Base-by-base conservation (phyloP, 2,888 invertebrate genomes). In the Cheilosia vernalis region DNA sequence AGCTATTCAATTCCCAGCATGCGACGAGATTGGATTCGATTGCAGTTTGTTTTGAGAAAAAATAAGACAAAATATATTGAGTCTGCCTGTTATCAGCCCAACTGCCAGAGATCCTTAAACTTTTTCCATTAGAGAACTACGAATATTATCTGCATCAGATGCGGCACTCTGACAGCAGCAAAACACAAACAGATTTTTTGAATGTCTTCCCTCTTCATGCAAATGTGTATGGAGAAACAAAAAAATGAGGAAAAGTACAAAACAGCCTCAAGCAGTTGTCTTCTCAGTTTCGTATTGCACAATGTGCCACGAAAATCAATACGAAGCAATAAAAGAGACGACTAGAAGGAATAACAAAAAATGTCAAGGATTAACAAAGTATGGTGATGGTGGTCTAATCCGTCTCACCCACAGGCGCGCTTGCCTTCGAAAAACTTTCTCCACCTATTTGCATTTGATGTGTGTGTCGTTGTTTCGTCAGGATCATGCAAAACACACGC, bases 111-210 rank as follows among this genome's bases (percentile, higher is more conserved):
- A 80, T 76, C 64, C 78, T 51, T 64, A 84, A 84, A 84, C 55
- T 85, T 80, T 85, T 85, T 70, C 80, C 85, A 80, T 85, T 80
- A 76, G 70, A 70, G 55, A 55, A 84, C 80, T 72, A 24, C 24
- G 24, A 24, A 24, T 24, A 72, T 72, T 80, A 72, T 80, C 79
- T 58, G 69, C 74, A 79, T 79, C 79, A 64, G 83, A 78, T 83
- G 63, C 56, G 72, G 77, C 44, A 55, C 56, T 69, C 30, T 51
- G 40, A 33, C 42, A 53, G 33, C 73, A 83, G 55, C 69, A 64
- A 73, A 67, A 63, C 37, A 15, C 13, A 60, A 84, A 73, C 78
- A 63, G 67, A 74, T 79, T 69, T 61, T 74, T 53, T 17, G 53
- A 73, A 73, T 67, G 67, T 61, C 73, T 76, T 42, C 33, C 40